phyloP scores from a whole-genome alignment of 2,888 invertebrate genomes.

The Clunio marinus region DNA sequence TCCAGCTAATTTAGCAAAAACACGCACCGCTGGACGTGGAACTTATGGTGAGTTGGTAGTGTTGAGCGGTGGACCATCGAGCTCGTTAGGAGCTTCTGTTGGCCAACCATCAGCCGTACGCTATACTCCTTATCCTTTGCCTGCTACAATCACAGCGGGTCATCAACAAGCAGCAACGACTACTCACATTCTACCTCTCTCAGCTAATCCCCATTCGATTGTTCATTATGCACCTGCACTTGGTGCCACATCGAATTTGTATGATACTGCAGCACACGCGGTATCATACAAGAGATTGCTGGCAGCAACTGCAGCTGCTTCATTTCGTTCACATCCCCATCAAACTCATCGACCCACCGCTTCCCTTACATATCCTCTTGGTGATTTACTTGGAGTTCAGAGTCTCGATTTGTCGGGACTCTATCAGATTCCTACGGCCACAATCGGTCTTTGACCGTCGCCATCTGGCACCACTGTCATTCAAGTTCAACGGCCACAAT shows the following conservation, averaged over 20 bases:
- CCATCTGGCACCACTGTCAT: slow-evolving; percentile 44
- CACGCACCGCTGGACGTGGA: slow-evolving; percentile 90
- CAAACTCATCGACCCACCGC: slow-evolving; percentile 54
- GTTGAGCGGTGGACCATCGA: slow-evolving; percentile 66
- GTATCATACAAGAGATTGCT: slow-evolving; percentile 50
- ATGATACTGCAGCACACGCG: slow-evolving; percentile 49
- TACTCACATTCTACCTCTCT: slow-evolving; percentile 45
- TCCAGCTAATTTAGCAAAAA: slow-evolving; percentile 92
- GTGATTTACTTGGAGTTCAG: slow-evolving; percentile 67
- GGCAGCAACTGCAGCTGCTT: slow-evolving; percentile 48
- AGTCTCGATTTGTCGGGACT: slow-evolving; percentile 63
- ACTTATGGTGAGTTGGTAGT: slow-evolving; percentile 97
- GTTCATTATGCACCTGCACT: slow-evolving; percentile 59
- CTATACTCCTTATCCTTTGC: slow-evolving; percentile 61
- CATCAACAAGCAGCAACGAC: slow-evolving; percentile 44
- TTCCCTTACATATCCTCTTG: slow-evolving; percentile 63
- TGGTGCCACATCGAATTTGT: slow-evolving; percentile 56
- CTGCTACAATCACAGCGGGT: slow-evolving; percentile 51
- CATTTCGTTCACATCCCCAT: slow-evolving; percentile 51
- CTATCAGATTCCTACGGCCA: slow-evolving; percentile 68
- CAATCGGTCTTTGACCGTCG: slow-evolving; percentile 47
- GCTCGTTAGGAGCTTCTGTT: slow-evolving; percentile 49
- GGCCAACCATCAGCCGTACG: slow-evolving; percentile 55
- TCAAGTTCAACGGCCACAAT: slow-evolving; percentile 47
- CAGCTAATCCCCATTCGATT: slow-evolving; percentile 51